Base-by-base conservation (phyloP, 2,888 invertebrate species). In the Mamestra brassicae region DNA sequence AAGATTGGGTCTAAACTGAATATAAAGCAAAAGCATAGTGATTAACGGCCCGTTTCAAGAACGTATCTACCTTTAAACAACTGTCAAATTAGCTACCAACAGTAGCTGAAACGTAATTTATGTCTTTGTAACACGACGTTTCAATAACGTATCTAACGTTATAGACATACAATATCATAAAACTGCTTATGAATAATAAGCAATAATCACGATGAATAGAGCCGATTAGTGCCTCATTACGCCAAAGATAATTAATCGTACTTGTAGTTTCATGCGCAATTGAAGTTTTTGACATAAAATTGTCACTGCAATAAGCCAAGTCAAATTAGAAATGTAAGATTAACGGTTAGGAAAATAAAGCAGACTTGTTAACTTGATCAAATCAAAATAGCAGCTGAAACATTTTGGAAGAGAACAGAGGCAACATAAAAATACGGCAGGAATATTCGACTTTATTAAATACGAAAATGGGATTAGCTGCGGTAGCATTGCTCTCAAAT, bases 371-470 rank as follows among this genome's bases (percentile, higher is more conserved):
- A 47, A 67, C 11, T 54, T n/a, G 36, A 34, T n/a, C 15, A 15
- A 5, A 63, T 11, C 10, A 17, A 26, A 71, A 26, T 36, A 26
- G 34, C 34, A 62, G 17, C 61, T 42, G 5, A 47, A 47, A 64
- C 36, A 47, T 54, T 17, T 38, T 54, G 5, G n/a, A 57, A 34
- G 8, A 47, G 34, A 42, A 72, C 57, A 54, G 17, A 57, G 8
- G 2, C 17, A n/a, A 36, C 6, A 62, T 50, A 26, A 68, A 75
- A 45, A 36, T 34, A n/a, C 42, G 5, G 15, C 17, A 8, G 11
- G 10, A 64, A 64, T 54, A 64, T 67, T 50, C 36, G 11, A 68
- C 61, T 63, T 79, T 67, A 42, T 50, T 76, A 47, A 64, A 76
- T 42, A 64, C 54, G 10, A 38, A 61, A 61, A 67, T 64, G 15